Conservation (phyloP, 2,888 invertebrate genomes). For the Cenopis cana region DNA sequence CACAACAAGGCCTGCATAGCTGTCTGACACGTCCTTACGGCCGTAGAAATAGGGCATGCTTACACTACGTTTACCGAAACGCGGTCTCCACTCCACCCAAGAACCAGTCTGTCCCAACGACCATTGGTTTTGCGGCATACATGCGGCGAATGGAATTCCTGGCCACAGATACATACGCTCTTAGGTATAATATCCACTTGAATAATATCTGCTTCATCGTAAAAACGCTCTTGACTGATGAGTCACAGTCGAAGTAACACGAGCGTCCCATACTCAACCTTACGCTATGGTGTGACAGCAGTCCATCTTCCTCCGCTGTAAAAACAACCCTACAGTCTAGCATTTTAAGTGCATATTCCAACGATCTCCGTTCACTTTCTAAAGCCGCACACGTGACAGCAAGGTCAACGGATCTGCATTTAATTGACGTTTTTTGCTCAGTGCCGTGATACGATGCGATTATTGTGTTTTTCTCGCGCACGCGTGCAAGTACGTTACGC, state of each 20-base stretch:
- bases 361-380: conserved; percentile 32
- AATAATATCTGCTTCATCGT: background rate
- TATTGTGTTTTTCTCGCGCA: conserved; percentile 43
- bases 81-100: too few relatives aligned
- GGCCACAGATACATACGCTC: too few relatives aligned
- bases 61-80: too few relatives aligned
- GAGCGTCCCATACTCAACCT: background rate
- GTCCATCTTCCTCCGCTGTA: background rate
- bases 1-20: too few relatives aligned
- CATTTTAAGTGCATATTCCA: background rate
- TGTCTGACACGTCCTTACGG: too few relatives aligned
- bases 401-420: conserved; percentile 57
- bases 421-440: conserved; percentile 54
- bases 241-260: background rate
- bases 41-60: too few relatives aligned
- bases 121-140: too few relatives aligned
- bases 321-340: background rate
- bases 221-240: background rate
- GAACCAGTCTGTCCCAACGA: too few relatives aligned
- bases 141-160: too few relatives aligned
- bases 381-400: conserved; percentile 44
- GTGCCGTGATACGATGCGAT: conserved; percentile 51
- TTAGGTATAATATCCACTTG: background rate
- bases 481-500: conserved; percentile 17
- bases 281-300: conserved; percentile 33